Base-by-base conservation (phyloP, 2,888 invertebrate species). In the Standfussiana lucernea region DNA sequence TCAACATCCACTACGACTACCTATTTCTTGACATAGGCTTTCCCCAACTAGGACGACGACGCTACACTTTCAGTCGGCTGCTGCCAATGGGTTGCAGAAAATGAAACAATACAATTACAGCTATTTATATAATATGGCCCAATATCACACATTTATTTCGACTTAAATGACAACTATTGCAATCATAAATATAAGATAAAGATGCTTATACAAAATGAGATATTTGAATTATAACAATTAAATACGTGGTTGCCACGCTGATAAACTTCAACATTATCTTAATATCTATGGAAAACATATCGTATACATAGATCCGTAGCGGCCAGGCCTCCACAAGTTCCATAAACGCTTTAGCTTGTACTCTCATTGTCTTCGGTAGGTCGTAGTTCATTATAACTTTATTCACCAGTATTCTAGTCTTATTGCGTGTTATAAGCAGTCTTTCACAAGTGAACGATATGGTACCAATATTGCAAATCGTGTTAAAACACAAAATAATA, bases 191-290 rank as follows among this genome's bases (percentile, higher is more conserved):
- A n/a, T n/a, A n/a, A n/a, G n/a, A 42, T 68, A 10, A n/a, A 35
- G 6, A 32, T 35, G 1, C 21, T 72, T 72, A 75, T 7, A 75
- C 1, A 32, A 72, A 92, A 84, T 94, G 93, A 72, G 92, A 92
- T 53, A 94, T 87, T 88, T 95, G 95, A 81, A 95, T 91, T 35
- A 94, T 92, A 50, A 95, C 91, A 86, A 95, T 94, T 66, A 95
- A 90, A 83, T 94, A 95, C 0, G 95, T 94, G 0, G 94, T 94
- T 40, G 94, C 92, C 5, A 95, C 92, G 82, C 94, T 94, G 45
- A 95, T 91, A 80, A 95, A 95, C 74, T 94, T 95, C 10, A 95
- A 86, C 86, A 95, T 92, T 6, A 95, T 82, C 3, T 93, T 93
- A 42, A 95, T 91, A 79, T 95, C 94, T 4, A 95, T 90, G 4